phyloP scores from a whole-genome alignment of 2,113 vertebrate genomes.

The Gymnogyps californianus region DNA sequence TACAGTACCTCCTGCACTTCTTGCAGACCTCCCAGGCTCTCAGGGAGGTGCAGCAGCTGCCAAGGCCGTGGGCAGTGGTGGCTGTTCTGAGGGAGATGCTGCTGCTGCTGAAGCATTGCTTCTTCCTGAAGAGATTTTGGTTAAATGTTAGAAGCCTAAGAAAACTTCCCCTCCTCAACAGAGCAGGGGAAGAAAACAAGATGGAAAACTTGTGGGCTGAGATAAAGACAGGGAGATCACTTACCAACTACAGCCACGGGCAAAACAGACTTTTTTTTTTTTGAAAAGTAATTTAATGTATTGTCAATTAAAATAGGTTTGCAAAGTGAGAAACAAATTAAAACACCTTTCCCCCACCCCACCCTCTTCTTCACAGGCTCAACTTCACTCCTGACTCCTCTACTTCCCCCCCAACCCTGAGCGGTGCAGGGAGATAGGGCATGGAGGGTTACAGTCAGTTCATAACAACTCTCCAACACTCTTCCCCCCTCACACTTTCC shows the following conservation, averaged over 20 bases:
- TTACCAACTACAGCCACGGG: not conserved
- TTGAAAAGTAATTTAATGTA: not conserved
- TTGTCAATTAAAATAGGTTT: not conserved
- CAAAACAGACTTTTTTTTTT: not conserved
- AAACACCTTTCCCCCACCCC: not conserved
- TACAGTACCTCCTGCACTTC: not conserved
- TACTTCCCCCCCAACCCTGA: accelerated
- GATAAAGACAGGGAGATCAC: not conserved
- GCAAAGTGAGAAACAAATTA: not conserved
- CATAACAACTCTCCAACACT: accelerated
- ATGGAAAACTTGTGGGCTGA: not conserved
- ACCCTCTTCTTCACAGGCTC: not conserved
- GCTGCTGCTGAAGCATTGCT: not conserved
- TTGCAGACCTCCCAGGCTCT: not conserved
- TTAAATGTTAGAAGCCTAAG: not conserved
- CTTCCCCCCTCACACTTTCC: not conserved
- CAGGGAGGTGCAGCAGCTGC: not conserved
- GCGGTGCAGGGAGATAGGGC: not conserved
- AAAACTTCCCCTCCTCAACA: not conserved
- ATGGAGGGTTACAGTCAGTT: not conserved
- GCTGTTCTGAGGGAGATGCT: not conserved
- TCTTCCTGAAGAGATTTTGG: not conserved
- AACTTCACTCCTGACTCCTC: not conserved
- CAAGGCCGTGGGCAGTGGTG: not conserved
- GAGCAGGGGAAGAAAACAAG: not conserved